Evolutionary conservation across 2,797 vertebrate species (phyloP).

Genomic region (Poecilia picta): DNA sequence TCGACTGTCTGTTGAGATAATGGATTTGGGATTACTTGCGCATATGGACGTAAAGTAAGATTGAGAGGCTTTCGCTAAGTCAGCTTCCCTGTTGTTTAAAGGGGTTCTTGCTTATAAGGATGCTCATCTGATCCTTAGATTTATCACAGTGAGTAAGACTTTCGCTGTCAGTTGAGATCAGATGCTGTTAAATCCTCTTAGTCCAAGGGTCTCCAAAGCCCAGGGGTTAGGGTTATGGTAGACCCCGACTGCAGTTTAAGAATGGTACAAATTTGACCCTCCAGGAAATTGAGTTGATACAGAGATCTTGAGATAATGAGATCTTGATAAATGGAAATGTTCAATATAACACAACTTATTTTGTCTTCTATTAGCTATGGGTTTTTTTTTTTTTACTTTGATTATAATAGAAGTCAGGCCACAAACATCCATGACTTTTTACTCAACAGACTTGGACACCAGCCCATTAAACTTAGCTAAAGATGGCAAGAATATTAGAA

Average conservation of each 20-base stretch:
- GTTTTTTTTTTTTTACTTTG: background rate
- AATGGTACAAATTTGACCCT: background rate
- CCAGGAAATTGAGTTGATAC: background rate
- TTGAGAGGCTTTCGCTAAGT: constrained; percentile 46
- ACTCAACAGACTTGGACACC: background rate
- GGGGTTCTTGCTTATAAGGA: constrained; percentile 19
- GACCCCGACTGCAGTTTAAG: background rate
- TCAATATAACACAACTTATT: background rate
- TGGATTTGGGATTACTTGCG: constrained; percentile 58
- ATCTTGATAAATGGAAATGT: background rate
- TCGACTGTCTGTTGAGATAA: constrained; percentile 43
- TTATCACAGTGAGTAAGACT: constrained; percentile 57
- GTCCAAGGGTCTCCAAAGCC: background rate
- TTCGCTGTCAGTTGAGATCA: constrained; percentile 51
- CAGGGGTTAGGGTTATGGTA: too few species aligned
- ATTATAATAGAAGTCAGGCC: background rate
- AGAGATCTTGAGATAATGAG: too few species aligned
- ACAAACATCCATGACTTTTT: background rate
- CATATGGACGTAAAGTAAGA: constrained; percentile 33
- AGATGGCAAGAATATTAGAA: background rate
- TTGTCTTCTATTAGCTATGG: background rate
- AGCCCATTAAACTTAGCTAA: background rate
- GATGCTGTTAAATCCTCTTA: constrained; percentile 45
- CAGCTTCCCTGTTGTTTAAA: constrained; percentile 55
- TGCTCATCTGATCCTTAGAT: constrained; percentile 51